Evolutionary conservation across 2,888 invertebrate species (phyloP).

Genomic region (Tillus elongatus): DNA sequence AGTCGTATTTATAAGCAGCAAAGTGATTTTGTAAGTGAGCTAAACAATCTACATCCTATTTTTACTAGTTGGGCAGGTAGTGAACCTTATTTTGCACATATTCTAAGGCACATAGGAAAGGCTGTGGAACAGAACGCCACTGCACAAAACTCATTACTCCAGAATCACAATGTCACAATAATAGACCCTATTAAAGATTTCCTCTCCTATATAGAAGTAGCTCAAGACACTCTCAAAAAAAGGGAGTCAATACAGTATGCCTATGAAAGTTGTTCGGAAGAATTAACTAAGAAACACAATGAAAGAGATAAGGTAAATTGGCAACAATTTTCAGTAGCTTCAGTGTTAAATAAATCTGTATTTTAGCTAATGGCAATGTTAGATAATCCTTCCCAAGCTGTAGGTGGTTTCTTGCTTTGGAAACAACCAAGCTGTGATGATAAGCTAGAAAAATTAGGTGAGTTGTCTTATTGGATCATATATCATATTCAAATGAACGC

Average conservation of each 20-base stretch:
- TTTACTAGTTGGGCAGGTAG: conserved; percentile 53
- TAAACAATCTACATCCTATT: conserved; percentile 52
- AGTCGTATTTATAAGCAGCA: conserved; percentile 56
- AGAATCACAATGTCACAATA: conserved; percentile 37
- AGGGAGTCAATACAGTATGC: conserved; percentile 56
- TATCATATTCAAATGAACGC: no score
- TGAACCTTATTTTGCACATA: conserved; percentile 46
- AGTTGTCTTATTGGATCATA: no score
- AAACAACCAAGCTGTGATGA: conserved; percentile 52
- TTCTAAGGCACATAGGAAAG: conserved; percentile 42
- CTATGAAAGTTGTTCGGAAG: conserved; percentile 55
- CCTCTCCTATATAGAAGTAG: conserved; percentile 55
- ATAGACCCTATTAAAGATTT: conserved; percentile 51
- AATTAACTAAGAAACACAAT: conserved; percentile 49
- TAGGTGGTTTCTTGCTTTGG: conserved; percentile 45
- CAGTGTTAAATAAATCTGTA: not conserved
- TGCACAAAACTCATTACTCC: conserved; percentile 45
- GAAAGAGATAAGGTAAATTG: conserved; percentile 53
- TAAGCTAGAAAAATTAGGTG: conserved; percentile 44
- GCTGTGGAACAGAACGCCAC: conserved; percentile 44
- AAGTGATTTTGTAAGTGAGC: conserved; percentile 46
- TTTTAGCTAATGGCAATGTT: not conserved
- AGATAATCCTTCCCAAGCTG: conserved; percentile 23
- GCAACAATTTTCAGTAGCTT: conserved; percentile 5
- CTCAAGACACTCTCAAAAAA: conserved; percentile 54